Evolutionary conservation across 2,113 vertebrate species (phyloP).

Genomic region (Siphamia tubifer): DNA sequence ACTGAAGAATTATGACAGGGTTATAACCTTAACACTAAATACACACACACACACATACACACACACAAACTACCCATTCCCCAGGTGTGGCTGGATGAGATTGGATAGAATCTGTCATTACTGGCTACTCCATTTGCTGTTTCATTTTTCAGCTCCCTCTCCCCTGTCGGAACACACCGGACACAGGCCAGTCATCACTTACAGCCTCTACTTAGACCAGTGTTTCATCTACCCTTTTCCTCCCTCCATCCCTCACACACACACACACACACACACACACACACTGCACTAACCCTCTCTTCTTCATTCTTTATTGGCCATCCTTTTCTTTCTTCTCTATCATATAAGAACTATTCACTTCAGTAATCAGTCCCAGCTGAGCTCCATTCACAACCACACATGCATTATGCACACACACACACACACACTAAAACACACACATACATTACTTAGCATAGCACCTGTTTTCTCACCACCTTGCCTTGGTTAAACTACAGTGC

Average conservation of each 20-base stretch:
- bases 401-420: background rate
- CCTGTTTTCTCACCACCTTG: background rate
- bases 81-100: slow-evolving; percentile 34
- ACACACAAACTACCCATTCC: slow-evolving; percentile 1
- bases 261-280: background rate
- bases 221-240: background rate
- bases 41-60: background rate
- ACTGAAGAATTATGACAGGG: slow-evolving; percentile 33
- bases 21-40: background rate
- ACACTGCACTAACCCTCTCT: background rate
- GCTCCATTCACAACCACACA: background rate
- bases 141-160: slow-evolving; percentile 48
- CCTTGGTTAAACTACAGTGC: background rate
- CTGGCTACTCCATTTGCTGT: slow-evolving; percentile 18
- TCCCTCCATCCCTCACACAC: too few relatives aligned
- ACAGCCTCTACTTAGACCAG: background rate
- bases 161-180: slow-evolving; percentile 14
- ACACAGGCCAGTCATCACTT: slow-evolving; percentile 24
- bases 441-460: slow-evolving; percentile 4
- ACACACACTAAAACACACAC: slow-evolving; percentile 1
- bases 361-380: slow-evolving; percentile 46
- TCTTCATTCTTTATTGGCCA: background rate
- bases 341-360: slow-evolving; percentile 5
- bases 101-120: slow-evolving; percentile 32
- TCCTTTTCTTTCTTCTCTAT: slow-evolving; percentile 11